Percentiles rank a stretch among this genome's conserved stretches.
Conservation (phyloP, 2,797 vertebrate genomes). For the Brachyalestes nurse region DNA sequence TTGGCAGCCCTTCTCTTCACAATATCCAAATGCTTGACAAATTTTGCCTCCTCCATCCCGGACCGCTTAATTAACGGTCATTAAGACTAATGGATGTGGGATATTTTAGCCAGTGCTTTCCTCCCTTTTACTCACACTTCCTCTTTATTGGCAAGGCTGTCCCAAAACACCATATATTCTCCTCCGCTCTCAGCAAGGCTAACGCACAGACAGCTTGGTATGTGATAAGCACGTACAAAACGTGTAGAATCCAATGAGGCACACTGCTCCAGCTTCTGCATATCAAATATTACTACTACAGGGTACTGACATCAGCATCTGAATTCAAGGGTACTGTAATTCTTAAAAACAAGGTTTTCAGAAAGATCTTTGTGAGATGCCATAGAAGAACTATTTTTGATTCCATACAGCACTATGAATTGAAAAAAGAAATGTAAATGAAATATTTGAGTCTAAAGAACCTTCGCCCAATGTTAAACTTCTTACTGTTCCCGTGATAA, state of each 20-base stretch:
- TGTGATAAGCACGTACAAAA: not conserved
- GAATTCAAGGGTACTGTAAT: not conserved
- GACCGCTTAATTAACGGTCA: conserved; percentile 3
- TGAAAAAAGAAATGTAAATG: too few relatives aligned
- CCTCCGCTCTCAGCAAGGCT: not conserved
- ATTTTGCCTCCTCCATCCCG: not conserved
- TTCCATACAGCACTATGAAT: too few relatives aligned
- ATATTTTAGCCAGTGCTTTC: not conserved
- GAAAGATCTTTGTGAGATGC: too few relatives aligned
- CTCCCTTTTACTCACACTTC: not conserved
- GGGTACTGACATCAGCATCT: not conserved
- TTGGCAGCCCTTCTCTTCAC: not conserved
- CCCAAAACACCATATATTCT: not conserved
- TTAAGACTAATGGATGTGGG: conserved; percentile 17
- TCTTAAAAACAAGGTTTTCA: too few relatives aligned
- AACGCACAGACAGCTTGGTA: not conserved
- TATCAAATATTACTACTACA: not conserved
- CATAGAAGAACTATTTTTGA: too few relatives aligned
- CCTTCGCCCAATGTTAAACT: too few relatives aligned
- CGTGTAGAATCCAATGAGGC: not conserved
- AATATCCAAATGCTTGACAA: conserved; percentile 7
- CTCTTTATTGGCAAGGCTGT: conserved; percentile 2
- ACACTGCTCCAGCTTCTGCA: not conserved
- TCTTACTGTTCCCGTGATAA: not conserved
- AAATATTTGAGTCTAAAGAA: too few relatives aligned